Base-by-base conservation (phyloP, 2,888 invertebrate genomes). In the Rotaria socialis region DNA sequence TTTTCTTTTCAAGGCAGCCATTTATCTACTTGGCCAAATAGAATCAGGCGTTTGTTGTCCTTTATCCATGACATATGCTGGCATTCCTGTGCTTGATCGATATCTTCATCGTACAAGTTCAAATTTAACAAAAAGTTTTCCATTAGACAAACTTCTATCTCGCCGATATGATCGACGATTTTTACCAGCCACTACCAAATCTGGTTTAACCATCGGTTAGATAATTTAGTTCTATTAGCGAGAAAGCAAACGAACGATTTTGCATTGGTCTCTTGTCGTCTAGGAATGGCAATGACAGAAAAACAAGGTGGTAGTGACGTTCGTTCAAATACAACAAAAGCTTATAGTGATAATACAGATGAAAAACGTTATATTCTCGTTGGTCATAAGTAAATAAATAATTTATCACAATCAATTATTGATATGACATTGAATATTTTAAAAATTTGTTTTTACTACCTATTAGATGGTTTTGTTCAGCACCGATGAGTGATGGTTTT, bases 271-370 rank as follows among this genome's bases (percentile, higher is more conserved):
- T 67, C 27, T 16, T 56, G 50, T 50, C 50, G 2, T 55, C 16
- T 80, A 80, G 80, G 80, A 47, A 80, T 80, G 80, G 80, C 80
- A n/a, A 80, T 80, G 80, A 80, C 80, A 47, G 80, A 80, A 47
- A 80, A 80, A 47, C 80, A 80, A 47, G 80, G 80, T 47, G 80
- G 80, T 14, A 80, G 80, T 47, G 80, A 80, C 14, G 80, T 80
- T 80, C 80, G 80, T 47, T 24, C 80, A 47, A 80, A 80, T 47
- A 80, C 80, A 47, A 80, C 80, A 24, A 43, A 47, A 47, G 80
- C 80, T n/a, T 80, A 43, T 47, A 47, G 80, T 8, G 80, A 80
- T 47, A 47, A 80, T 14, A 10, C 24, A 8, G 47, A 24, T 80
- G 80, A 80, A 22, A 80, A 80, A 80, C 80, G 80, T n/a, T 80